Base-by-base conservation (phyloP, 2,797 vertebrate species). In the Bovichtus variegatus region DNA sequence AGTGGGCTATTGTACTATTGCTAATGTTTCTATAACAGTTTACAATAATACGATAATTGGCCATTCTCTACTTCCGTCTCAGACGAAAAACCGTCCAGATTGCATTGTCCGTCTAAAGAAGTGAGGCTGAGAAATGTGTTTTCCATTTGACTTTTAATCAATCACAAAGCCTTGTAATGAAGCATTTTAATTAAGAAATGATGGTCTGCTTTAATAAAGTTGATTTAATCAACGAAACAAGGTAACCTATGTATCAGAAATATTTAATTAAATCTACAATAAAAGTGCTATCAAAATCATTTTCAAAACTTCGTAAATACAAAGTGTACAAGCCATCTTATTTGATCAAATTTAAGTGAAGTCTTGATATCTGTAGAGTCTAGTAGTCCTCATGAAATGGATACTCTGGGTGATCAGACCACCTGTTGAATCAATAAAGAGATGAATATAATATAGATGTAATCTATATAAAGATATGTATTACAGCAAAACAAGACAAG, bases 311-410 rank as follows among this genome's bases (percentile, higher is more conserved):
- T 25, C 38, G 11, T 12, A 50, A 31, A 76, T 31, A 6, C 8
- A 34, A 60, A 36, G 8, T 21, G 0, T 55, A 49, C 6, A 34
- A 36, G 16, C 3, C 2, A 64, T 43, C 0, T 11, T 43, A 29
- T 51, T 40, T 50, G 2, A 50, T 43, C 1, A 29, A 38, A 40
- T 63, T 38, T 1, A 19, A 63, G 9, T 27, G 10, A 41, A 13
- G 38, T 64, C 34, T 67, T 70, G 47, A 54, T 29, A 19, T 83
- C 25, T 71, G 25, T 38, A 23, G 29, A 9, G 12, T 81, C 77
- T 93, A 95, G 78, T 93, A 95, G n/a, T 95, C 93, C n/a, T 96
- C 94, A 38, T 93, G 92, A 74, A 96, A 95, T 12, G 95, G 95
- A 76, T 96, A 95, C 83, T 96, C 95, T 2, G 94, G 95, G 83